Conservation (phyloP, 2,888 invertebrate genomes). For the Pecten maximus region DNA sequence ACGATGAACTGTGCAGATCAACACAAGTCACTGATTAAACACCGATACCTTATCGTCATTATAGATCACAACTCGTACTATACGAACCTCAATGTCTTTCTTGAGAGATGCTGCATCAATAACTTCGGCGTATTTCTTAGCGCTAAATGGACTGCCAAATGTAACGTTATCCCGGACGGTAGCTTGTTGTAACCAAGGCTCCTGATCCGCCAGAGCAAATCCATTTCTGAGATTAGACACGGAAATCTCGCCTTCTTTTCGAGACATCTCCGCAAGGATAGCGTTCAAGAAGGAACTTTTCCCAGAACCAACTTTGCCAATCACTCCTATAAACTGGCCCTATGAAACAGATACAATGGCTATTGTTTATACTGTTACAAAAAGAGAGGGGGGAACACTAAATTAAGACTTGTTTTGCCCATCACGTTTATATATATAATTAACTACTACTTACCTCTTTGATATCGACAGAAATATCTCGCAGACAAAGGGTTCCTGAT, state of each 20-base stretch:
- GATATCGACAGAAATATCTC: neutral
- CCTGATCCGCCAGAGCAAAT: slow-evolving; percentile 88
- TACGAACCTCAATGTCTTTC: slow-evolving; percentile 85
- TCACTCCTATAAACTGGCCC: slow-evolving; percentile 88
- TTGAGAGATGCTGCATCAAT: slow-evolving; percentile 92
- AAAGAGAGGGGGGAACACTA: neutral
- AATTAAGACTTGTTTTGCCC: neutral
- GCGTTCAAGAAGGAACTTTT: slow-evolving; percentile 93
- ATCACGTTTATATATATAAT: neutral
- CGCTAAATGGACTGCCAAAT: slow-evolving; percentile 93
- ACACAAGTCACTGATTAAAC: too few relatives aligned
- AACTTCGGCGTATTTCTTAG: slow-evolving; percentile 89
- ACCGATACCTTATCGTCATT: too few relatives aligned
- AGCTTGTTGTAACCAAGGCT: slow-evolving; percentile 95
- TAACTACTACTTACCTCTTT: neutral
- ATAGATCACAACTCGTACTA: too few relatives aligned
- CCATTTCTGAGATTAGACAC: slow-evolving; percentile 85
- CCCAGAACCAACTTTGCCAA: slow-evolving; percentile 94
- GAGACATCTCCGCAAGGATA: slow-evolving; percentile 92
- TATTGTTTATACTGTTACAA: neutral
- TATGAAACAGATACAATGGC: slow-evolving; percentile 52
- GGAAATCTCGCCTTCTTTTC: slow-evolving; percentile 86
- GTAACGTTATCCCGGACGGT: slow-evolving; percentile 96
- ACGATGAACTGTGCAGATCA: too few relatives aligned
- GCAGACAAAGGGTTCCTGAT: neutral